Conservation (phyloP, 1,140 invertebrate genomes). For the Zaprionus inermis region DNA sequence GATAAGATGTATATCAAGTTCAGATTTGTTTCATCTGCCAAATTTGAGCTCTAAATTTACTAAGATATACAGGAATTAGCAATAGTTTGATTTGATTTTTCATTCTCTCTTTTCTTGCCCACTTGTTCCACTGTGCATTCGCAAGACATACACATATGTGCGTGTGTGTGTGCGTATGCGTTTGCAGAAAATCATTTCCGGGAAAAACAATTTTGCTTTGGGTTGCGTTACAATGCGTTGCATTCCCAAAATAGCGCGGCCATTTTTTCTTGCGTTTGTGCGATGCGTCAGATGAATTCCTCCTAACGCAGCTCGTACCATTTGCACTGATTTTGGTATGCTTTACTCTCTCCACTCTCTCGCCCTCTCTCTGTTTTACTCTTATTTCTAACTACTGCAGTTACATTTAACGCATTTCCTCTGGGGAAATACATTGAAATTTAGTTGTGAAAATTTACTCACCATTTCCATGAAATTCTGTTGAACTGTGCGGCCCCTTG, state of each 20-base stretch:
- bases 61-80: too few relatives aligned
- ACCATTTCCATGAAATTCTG: slow-evolving; percentile 18
- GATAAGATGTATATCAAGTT: too few relatives aligned
- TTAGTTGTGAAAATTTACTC: slow-evolving; percentile 11
- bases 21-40: too few relatives aligned
- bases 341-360: background rate
- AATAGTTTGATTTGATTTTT: too few relatives aligned
- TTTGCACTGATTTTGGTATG: slow-evolving; percentile 24
- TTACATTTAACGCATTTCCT: background rate
- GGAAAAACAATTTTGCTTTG: slow-evolving; percentile 47
- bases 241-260: slow-evolving; percentile 24
- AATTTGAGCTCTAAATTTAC: too few relatives aligned
- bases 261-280: slow-evolving; percentile 16
- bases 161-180: slow-evolving; percentile 9
- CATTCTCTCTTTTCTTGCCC: too few relatives aligned
- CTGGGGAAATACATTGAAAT: background rate
- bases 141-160: background rate
- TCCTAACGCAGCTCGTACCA: background rate
- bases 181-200: slow-evolving; percentile 45
- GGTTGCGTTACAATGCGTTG: slow-evolving; percentile 15
- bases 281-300: slow-evolving; percentile 26
- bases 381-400: background rate
- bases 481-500: slow-evolving; percentile 6
- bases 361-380: background rate
- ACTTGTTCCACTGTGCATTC: background rate